These are phyloP conservation scores for Nezara viridula DNA, from an alignment of 2,888 invertebrate species.

Conservation along the genomic window DNA sequence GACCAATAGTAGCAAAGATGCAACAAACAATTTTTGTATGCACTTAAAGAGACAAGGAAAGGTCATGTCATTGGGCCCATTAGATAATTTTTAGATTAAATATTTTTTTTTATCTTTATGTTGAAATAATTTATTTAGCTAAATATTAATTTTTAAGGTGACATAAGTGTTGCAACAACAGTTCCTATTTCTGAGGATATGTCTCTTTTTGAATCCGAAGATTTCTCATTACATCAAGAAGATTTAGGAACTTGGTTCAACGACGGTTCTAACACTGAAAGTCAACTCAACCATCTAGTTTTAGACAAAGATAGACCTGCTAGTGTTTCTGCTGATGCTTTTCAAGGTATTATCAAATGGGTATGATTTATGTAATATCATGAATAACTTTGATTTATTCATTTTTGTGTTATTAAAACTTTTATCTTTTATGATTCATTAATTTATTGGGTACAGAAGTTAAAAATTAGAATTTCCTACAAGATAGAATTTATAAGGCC, in stretches of 20 bases:
- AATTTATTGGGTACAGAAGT: too few species aligned
- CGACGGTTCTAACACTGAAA: background rate
- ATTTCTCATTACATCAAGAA: constrained; percentile 22
- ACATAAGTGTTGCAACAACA: constrained; percentile 70
- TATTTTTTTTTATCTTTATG: background rate
- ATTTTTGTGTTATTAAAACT: too few species aligned
- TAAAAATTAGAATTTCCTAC: too few species aligned
- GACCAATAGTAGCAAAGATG: too few species aligned
- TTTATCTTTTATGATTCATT: too few species aligned
- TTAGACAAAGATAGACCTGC: constrained; percentile 11
- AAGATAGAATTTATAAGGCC: too few species aligned
- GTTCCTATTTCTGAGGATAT: constrained; percentile 68
- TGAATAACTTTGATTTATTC: too few species aligned
- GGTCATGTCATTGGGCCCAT: too few species aligned
- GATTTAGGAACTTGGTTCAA: constrained; percentile 55
- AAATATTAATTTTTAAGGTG: constrained; percentile 68
- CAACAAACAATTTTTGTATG: too few species aligned
- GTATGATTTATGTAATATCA: background rate
- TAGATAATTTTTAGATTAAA: too few species aligned
- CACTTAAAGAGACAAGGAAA: too few species aligned
- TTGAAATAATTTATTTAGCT: background rate
- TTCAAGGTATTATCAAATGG: constrained; percentile 63
- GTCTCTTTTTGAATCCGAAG: constrained; percentile 67
- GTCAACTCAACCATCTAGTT: constrained; percentile 9
- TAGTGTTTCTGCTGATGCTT: constrained; percentile 68